These are phyloP conservation scores for Scaeva pyrastri DNA, from an alignment of 2,888 invertebrate genomes.

Conservation along the genomic window DNA sequence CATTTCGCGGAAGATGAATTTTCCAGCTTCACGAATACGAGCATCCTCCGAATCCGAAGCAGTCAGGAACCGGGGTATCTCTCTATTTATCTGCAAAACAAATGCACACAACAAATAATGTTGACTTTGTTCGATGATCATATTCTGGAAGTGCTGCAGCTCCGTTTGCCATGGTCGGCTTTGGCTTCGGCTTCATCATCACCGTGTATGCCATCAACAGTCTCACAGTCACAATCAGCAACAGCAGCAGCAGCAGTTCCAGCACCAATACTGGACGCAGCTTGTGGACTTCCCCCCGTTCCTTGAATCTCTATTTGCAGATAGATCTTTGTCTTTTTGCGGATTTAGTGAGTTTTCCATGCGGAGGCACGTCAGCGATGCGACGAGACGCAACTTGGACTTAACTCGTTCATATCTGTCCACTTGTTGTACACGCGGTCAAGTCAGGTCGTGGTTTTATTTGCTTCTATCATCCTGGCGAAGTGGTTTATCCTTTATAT, in stretches of 20 bases:
- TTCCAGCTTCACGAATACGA: constrained; percentile 10
- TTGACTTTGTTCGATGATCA: constrained; percentile 72
- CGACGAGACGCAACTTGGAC: constrained; percentile 24
- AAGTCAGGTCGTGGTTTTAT: constrained; percentile 63
- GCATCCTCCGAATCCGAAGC: constrained; percentile 2
- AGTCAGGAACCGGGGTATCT: constrained; percentile 38
- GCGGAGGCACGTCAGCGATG: constrained; percentile 57
- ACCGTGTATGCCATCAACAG: constrained; percentile 49
- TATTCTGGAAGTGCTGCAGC: constrained; percentile 50
- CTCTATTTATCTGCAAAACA: constrained; percentile 71
- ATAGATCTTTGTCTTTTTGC: constrained; percentile 56
- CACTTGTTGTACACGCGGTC: constrained; percentile 67
- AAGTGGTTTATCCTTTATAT: constrained; percentile 72
- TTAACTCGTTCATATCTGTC: constrained; percentile 65
- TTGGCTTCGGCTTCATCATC: constrained; percentile 36
- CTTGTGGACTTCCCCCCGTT: constrained; percentile 4
- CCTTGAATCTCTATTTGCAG: not conserved
- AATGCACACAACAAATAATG: constrained; percentile 72
- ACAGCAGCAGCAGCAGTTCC: constrained; percentile 14
- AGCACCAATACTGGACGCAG: constrained; percentile 33
- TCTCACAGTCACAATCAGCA: constrained; percentile 23
- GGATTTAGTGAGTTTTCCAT: constrained; percentile 53
- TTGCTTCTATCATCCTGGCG: constrained; percentile 59
- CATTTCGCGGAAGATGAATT: constrained; percentile 54
- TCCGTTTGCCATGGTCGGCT: no score